phyloP scores from a whole-genome alignment of 2,797 vertebrate genomes.

The Microchirus variegatus region DNA sequence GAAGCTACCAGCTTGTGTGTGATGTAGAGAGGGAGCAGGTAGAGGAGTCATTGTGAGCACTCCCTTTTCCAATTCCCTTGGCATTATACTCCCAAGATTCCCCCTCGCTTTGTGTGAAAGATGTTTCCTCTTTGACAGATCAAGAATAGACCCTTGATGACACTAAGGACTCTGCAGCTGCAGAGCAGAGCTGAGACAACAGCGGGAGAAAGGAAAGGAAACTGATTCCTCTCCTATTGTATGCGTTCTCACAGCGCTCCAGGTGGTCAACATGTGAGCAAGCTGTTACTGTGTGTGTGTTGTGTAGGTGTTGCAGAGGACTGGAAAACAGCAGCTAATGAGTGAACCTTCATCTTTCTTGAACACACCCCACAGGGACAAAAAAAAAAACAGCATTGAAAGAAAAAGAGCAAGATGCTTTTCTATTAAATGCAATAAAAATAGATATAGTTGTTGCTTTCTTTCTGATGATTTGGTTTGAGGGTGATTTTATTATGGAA shows the following conservation, averaged over 20 bases:
- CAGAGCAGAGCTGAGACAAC: slow-evolving; percentile 37
- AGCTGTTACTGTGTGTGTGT: slow-evolving; percentile 30
- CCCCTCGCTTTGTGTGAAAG: slow-evolving; percentile 39
- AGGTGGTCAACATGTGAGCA: slow-evolving; percentile 62
- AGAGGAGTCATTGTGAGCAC: slow-evolving; percentile 25
- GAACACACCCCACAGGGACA: slow-evolving; percentile 26
- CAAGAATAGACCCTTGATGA: slow-evolving; percentile 60
- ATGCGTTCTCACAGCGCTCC: slow-evolving; percentile 56
- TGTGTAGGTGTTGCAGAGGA: slow-evolving; percentile 45
- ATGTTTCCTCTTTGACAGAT: slow-evolving; percentile 63
- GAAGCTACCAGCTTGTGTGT: slow-evolving; percentile 41
- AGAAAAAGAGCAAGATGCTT: slow-evolving; percentile 14
- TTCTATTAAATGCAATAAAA: slow-evolving; percentile 43
- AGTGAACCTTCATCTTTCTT: slow-evolving; percentile 46
- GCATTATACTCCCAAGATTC: slow-evolving; percentile 53
- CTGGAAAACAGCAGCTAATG: slow-evolving; percentile 51
- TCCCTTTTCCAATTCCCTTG: slow-evolving; percentile 58
- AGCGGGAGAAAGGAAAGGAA: slow-evolving; percentile 27
- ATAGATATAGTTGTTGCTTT: slow-evolving; percentile 46
- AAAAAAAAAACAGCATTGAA: slow-evolving; percentile 14
- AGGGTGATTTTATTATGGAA: slow-evolving; percentile 42
- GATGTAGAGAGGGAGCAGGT: slow-evolving; percentile 51
- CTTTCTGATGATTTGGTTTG: slow-evolving; percentile 32
- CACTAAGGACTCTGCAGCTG: slow-evolving; percentile 49
- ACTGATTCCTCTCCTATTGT: slow-evolving; percentile 61